Evolutionary conservation across 2,888 invertebrate species (phyloP).

Genomic region (Muscina levida): DNA sequence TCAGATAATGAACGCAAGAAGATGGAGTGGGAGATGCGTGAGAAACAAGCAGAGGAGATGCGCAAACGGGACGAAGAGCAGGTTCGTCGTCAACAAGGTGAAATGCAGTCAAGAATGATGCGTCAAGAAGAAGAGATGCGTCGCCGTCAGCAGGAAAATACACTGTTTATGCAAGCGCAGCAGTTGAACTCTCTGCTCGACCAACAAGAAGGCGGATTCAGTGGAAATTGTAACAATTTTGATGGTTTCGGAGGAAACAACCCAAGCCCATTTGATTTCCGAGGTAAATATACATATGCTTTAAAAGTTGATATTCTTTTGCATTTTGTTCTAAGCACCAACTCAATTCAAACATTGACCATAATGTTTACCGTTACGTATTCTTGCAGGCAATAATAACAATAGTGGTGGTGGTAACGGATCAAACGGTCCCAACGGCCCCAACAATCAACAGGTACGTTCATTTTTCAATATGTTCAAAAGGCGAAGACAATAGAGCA

Average conservation of each 20-base stretch:
- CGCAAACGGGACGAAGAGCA: constrained; percentile 86
- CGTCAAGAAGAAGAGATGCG: constrained; percentile 92
- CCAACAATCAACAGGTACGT: constrained; percentile 73
- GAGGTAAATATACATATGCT: constrained; percentile 73
- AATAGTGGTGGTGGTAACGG: constrained; percentile 60
- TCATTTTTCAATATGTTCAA: constrained; percentile 71
- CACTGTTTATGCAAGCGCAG: constrained; percentile 90
- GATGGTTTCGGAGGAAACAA: constrained; percentile 69
- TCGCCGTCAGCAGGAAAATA: constrained; percentile 92
- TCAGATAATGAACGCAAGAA: constrained; percentile 93
- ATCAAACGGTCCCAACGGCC: constrained; percentile 66
- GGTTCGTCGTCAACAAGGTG: constrained; percentile 86
- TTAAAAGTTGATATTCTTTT: no score
- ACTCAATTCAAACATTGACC: no score
- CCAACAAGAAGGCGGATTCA: constrained; percentile 82
- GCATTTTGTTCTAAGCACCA: no score
- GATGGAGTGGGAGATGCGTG: constrained; percentile 90
- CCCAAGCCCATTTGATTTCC: constrained; percentile 76
- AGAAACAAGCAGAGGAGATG: constrained; percentile 90
- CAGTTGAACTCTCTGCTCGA: constrained; percentile 85
- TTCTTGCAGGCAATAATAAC: constrained; percentile 69
- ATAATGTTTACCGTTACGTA: no score
- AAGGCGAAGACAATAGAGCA: constrained; percentile 41
- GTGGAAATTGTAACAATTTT: constrained; percentile 69
- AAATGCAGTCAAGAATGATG: constrained; percentile 88